phyloP scores from a whole-genome alignment of 2,888 invertebrate genomes.

The Uloborus plumipes region DNA sequence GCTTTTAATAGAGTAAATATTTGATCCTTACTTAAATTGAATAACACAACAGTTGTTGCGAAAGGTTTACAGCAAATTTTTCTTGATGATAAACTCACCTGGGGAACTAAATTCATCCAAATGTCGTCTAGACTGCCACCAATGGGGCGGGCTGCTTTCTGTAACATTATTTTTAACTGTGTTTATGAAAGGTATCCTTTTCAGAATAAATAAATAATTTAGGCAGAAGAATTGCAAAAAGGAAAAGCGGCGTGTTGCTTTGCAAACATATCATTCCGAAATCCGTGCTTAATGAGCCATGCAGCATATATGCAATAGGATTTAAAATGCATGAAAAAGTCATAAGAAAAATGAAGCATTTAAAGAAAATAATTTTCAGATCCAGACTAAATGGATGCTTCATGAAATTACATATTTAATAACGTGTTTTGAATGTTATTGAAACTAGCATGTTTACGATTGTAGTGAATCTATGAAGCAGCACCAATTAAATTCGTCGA shows the following conservation, averaged over 20 bases:
- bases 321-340: conserved; percentile 2
- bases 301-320: conserved; percentile 35
- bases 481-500: too few species aligned
- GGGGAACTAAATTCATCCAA: conserved; percentile 47
- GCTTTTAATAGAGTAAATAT: too few species aligned
- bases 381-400: too few species aligned
- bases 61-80: too few species aligned
- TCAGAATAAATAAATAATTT: too few species aligned
- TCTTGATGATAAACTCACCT: conserved; percentile 37
- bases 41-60: too few species aligned
- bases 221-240: not conserved
- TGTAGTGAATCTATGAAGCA: too few species aligned
- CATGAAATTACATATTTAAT: too few species aligned
- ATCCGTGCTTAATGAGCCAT: conserved; percentile 51
- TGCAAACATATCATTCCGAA: conserved; percentile 32
- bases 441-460: too few species aligned
- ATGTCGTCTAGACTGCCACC: conserved; percentile 60
- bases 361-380: too few species aligned
- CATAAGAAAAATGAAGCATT: not conserved
- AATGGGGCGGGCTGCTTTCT: conserved; percentile 55
- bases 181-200: conserved; percentile 8
- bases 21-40: too few species aligned
- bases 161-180: conserved; percentile 43
- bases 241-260: conserved; percentile 4
- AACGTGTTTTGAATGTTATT: too few species aligned